These are phyloP conservation scores for Miltochrista miniata DNA, from an alignment of 2,888 invertebrate genomes.

Conservation along the genomic window DNA sequence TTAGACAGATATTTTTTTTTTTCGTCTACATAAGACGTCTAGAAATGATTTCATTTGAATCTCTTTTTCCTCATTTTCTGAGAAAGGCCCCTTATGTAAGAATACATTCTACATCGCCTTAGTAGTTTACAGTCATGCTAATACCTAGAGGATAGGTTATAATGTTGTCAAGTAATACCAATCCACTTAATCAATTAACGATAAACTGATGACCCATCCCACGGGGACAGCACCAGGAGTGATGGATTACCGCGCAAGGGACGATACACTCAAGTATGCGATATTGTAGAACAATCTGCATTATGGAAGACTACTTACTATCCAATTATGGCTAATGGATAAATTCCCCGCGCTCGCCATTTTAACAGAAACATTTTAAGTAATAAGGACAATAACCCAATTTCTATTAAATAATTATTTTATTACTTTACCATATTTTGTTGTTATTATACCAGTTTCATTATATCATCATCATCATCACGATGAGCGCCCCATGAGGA, in stretches of 20 bases:
- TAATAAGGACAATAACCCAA: neutral
- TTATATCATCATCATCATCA: no score
- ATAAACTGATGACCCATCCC: slow-evolving; percentile 34
- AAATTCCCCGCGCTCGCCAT: slow-evolving; percentile 47
- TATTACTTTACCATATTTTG: neutral
- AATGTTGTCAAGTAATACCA: no score
- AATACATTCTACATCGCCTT: no score
- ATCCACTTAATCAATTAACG: slow-evolving; percentile 5
- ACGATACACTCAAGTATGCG: slow-evolving; percentile 20
- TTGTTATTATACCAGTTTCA: no score
- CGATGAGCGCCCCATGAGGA: no score
- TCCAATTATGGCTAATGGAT: slow-evolving; percentile 78
- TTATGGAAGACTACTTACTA: slow-evolving; percentile 32
- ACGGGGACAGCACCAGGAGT: slow-evolving; percentile 34
- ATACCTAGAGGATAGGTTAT: no score
- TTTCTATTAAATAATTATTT: neutral
- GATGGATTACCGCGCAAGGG: slow-evolving; percentile 43
- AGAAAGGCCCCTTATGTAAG: no score
- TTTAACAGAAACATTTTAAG: slow-evolving; percentile 33
- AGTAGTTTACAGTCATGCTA: no score
- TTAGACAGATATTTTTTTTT: no score
- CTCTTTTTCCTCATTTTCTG: no score
- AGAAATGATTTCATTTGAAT: no score
- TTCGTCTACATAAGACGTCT: no score
- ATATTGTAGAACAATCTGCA: slow-evolving; percentile 14